Evolutionary conservation across 2,113 vertebrate species (phyloP), one percentile per base, ranked within the genome.

Genomic region (Euleptes europaea): DNA sequence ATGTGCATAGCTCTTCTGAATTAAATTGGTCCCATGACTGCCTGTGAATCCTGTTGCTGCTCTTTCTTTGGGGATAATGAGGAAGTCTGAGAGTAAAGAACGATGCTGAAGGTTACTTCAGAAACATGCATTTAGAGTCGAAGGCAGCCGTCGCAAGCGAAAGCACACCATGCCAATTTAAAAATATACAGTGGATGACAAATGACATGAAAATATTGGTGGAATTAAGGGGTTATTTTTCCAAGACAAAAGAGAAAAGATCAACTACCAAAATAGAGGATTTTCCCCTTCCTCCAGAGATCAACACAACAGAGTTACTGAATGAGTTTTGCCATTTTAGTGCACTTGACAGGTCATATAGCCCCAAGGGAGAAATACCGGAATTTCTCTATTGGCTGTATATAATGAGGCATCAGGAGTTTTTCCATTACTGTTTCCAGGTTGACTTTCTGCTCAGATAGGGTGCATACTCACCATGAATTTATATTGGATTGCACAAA

Each of bases 41-140:
- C 33, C 17, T 67, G n/a, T 82, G 57, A 88, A 72, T 89, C 26
- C 69, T 76, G 4, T 86, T 89, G 26, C n/a, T 87, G 23, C 54
- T 65, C 1, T 51, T 88, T 83, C 54, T 76, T 49, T 85, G 33
- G 80, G 7, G 86, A 85, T 88, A 85, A 90, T 12, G 4, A 87
- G 77, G 10, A n/a, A 74, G 4, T 69, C 9, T 4, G 0, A 86
- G 86, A 81, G 70, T 66, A 70, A 49, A 91, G 74, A 44, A 84
- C 71, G 44, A 84, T 74, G 57, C 17, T 84, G 79, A 84, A 88
- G 87, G 67, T 31, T 88, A 81, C 79, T 83, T 89, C 49, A 88
- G 88, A 90, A 90, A 74, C 70, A 75, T 23, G 51, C n/a, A 51
- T 82, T 91, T 79, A 78, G 63, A 74, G 73, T 1, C 13, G 88